Conservation (phyloP, 2,113 vertebrate species). For the Muntiacus muntjak region DNA sequence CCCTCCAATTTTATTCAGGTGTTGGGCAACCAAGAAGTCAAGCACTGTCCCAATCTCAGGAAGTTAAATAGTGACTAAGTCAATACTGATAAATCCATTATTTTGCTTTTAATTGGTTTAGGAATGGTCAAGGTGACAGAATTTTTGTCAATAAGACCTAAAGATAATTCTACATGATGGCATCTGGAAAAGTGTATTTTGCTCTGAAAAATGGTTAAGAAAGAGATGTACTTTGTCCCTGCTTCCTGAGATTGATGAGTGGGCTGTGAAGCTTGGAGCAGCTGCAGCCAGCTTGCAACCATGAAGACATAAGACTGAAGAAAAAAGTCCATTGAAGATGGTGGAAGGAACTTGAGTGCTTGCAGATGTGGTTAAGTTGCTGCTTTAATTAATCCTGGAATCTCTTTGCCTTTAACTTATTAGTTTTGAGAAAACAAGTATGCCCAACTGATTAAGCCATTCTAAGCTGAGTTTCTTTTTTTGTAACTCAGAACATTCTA, state of each 20-base stretch:
- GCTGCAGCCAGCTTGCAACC: background rate
- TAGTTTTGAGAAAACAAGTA: background rate
- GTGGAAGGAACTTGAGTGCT: background rate
- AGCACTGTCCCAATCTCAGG: background rate
- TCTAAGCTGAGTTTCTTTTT: constrained; percentile 16
- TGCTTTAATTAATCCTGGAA: background rate
- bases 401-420: background rate
- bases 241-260: background rate
- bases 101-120: background rate
- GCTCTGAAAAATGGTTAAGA: background rate
- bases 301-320: background rate
- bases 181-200: background rate
- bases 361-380: background rate
- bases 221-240: background rate
- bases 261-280: background rate
- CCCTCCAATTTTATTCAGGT: background rate
- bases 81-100: background rate
- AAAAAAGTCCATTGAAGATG: background rate
- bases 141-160: background rate
- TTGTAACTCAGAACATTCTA: background rate
- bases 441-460: background rate
- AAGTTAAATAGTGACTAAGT: background rate
- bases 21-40: background rate
- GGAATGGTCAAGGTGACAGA: background rate
- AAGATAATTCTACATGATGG: background rate